Evolutionary conservation across 1,140 invertebrate genomes (phyloP).

Genomic region (Ylistrum balloti): DNA sequence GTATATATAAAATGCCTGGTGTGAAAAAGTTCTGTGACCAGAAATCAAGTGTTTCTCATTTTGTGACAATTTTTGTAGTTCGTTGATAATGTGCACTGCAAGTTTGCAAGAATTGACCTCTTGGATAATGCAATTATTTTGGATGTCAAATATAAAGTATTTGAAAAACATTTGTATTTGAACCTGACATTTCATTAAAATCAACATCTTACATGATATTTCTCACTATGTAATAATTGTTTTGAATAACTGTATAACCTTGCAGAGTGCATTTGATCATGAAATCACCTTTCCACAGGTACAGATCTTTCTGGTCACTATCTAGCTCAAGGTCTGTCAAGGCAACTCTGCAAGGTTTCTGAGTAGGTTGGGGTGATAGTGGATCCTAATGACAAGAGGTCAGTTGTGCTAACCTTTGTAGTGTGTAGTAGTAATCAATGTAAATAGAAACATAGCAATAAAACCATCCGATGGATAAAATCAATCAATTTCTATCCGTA

Average conservation of each 20-base stretch:
- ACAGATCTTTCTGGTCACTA: conserved; percentile 27
- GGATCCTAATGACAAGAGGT: not conserved
- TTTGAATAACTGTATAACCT: conserved; percentile 35
- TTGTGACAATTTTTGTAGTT: conserved; percentile 26
- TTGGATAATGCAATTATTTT: not conserved
- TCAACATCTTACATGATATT: conserved; percentile 9
- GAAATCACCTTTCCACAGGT: conserved; percentile 33
- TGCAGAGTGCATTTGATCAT: conserved; percentile 38
- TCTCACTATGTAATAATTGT: conserved; percentile 17
- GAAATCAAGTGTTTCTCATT: conserved; percentile 14
- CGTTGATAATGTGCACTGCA: conserved; percentile 20
- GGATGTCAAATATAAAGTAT: conserved; percentile 17
- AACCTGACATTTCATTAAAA: not conserved
- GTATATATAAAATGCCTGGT: not conserved
- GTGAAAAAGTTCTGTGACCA: not conserved
- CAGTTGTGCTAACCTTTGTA: conserved; percentile 22
- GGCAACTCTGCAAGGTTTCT: conserved; percentile 44
- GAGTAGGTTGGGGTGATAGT: conserved; percentile 22
- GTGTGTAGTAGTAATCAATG: not conserved
- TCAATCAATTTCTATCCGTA: conserved; percentile 52
- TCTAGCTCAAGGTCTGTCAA: conserved; percentile 7
- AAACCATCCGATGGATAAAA: not conserved
- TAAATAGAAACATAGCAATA: conserved; percentile 43
- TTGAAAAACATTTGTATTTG: conserved; percentile 1
- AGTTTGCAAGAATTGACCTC: conserved; percentile 38